Base-by-base conservation (phyloP, 2,797 vertebrate species). In the Coracias cyanogaster region DNA sequence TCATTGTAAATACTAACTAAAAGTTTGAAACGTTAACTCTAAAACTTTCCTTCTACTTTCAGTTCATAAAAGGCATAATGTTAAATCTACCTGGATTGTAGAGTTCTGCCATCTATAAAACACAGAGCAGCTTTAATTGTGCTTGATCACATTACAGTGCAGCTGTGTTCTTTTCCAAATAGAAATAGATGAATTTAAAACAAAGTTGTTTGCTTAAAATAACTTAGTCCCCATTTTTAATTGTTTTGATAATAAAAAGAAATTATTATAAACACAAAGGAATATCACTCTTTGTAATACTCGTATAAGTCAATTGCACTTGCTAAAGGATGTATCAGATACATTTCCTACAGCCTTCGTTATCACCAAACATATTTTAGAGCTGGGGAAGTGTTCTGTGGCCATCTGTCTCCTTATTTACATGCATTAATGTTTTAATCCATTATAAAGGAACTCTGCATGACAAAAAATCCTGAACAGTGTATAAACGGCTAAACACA, bases 171-270 rank as follows among this genome's bases (percentile, higher is more conserved):
- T 80, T 77, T 29, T 92, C 60, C 87, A 96, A 95, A 71, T 62
- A 84, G 76, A 93, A 92, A 92, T 10, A 88, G 64, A 90, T 74
- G 24, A 93, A 95, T 66, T 60, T 46, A 83, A 94, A 90, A 85
- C 46, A 51, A 92, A 83, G 61, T 43, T 43, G 35, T 58, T 95
- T 95, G 60, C 92, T 93, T 85, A 91, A 94, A 95, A 93, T 86
- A 95, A 65, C 85, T 62, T 52, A 65, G 62, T 72, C 90, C 65
- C 46, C 67, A 72, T 33, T 94, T 94, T 94, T 87, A 94, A 95
- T 80, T 80, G 80, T 87, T 86, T 81, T 79, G 52, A 49, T 86
- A 80, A 91, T 92, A 81, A 96, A 93, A 94, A 74, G 43, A 78
- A 94, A 94, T 22, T 52, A 61, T 21, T 85, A 66, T 37, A 78